Percentiles rank a stretch among this genome's conserved stretches.
Conservation (phyloP, 2,888 invertebrate species). For the Noctua janthina region DNA sequence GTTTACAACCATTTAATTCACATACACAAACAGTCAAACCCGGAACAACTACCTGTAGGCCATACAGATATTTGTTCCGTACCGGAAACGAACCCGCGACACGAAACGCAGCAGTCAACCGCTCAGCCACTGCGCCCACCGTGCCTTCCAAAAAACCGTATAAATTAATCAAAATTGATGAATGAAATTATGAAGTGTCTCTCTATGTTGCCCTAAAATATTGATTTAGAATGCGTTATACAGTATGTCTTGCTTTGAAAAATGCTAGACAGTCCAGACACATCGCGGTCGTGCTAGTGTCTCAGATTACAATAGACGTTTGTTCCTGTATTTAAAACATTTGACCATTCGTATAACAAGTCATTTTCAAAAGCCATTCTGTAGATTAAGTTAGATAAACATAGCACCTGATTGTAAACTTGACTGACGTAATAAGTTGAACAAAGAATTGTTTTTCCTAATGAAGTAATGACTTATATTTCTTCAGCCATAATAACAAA, state of each 20-base stretch:
- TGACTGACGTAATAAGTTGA: neutral
- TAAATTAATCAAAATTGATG: neutral
- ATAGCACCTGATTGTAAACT: neutral
- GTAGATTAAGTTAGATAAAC: neutral
- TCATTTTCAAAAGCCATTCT: neutral
- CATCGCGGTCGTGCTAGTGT: neutral
- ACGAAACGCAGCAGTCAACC: no score
- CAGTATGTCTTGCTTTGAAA: neutral
- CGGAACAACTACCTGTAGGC: no score
- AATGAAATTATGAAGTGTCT: neutral
- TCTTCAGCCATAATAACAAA: neutral
- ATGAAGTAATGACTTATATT: neutral
- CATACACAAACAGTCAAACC: no score
- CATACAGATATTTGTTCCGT: no score
- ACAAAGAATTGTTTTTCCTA: constrained; percentile 1
- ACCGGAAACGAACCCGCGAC: no score
- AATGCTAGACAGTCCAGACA: neutral
- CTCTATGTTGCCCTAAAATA: neutral
- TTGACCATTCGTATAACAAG: neutral
- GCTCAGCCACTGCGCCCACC: no score
- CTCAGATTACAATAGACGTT: neutral
- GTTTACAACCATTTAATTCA: no score
- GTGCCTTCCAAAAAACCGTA: no score
- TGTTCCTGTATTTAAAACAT: constrained; percentile 9
- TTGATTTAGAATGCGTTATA: neutral